A percentile compares a stretch with the other conserved stretches of the same genome.
Evolutionary conservation across 2,797 vertebrate species (phyloP).

Genomic region (Leucoraja ocellata): DNA sequence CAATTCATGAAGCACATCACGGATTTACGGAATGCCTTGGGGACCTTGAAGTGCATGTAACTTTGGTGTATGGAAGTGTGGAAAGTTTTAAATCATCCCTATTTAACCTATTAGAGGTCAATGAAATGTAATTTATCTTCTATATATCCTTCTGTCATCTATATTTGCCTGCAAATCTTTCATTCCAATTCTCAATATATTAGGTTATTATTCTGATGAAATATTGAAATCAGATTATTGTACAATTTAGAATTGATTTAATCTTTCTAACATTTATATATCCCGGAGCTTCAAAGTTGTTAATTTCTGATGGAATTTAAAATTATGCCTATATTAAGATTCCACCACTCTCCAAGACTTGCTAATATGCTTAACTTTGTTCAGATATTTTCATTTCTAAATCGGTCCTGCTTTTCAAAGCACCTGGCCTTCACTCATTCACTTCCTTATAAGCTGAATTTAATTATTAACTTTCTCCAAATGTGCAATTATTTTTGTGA

Average conservation of each 20-base stretch:
- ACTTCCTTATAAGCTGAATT: not conserved
- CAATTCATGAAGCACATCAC: constrained; percentile 28
- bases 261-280: not conserved
- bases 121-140: not conserved
- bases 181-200: not conserved
- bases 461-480: not conserved
- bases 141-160: not conserved
- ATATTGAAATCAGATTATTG: not conserved
- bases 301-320: not conserved
- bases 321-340: not conserved
- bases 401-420: not conserved
- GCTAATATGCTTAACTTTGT: not conserved
- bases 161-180: not conserved
- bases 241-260: not conserved
- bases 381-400: not conserved
- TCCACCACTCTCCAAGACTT: no score
- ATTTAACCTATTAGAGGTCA: not conserved
- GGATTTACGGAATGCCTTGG: constrained; percentile 2
- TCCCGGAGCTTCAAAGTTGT: not conserved
- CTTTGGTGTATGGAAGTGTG: not conserved
- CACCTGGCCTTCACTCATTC: not conserved
- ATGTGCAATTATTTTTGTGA: not conserved
- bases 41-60: not conserved
- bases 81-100: not conserved
- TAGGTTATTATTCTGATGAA: not conserved